Base-by-base conservation (phyloP, 2,888 invertebrate genomes). In the Eilema griseolum region DNA sequence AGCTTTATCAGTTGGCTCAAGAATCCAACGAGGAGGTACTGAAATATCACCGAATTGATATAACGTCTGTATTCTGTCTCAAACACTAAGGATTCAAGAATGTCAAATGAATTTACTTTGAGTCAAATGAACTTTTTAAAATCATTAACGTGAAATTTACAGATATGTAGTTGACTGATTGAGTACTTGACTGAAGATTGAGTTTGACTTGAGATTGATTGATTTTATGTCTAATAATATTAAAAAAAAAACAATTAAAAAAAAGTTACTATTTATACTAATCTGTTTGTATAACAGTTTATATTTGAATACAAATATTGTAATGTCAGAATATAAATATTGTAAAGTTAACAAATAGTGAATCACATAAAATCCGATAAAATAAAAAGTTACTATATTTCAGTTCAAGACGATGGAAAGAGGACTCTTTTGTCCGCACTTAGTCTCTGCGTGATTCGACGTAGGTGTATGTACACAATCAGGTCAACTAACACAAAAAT, bases 11-110 rank as follows among this genome's bases (percentile, higher is more conserved):
- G 98, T 98, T 69, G 99, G 99, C 93, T 98, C 98, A 87, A 98
- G 96, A 93, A 98, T 98, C 99, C 99, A 99, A 93, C 98, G 98
- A 78, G 99, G 99, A 86, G 99, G 99, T 88, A 99, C 99, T 99
- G 87, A 96, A 96, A 96, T 85, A 76, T 88, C 76, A 86, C 77
- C 79, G 52, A 60, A 68, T 71, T 80, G 80, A 88, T 89, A 87
- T 77, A 84, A 74, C 66, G 79, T 64, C 77, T 83, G 85, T 66
- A 23, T 33, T 33, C 37, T 16, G 28, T 46, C 61, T 57, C n/a
- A 1, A 2, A 28, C 33, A 12, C 31, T 14, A 31, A 31, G 62
- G 46, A 3, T n/a, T 1, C n/a, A 37, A 71, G 28, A 61, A 46
- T 14, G 26, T 57, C 12, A 33, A 37, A 24, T 41, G 12, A 23